Base-by-base conservation (phyloP, 2,113 vertebrate species). In the Triplophysa siluroides region DNA sequence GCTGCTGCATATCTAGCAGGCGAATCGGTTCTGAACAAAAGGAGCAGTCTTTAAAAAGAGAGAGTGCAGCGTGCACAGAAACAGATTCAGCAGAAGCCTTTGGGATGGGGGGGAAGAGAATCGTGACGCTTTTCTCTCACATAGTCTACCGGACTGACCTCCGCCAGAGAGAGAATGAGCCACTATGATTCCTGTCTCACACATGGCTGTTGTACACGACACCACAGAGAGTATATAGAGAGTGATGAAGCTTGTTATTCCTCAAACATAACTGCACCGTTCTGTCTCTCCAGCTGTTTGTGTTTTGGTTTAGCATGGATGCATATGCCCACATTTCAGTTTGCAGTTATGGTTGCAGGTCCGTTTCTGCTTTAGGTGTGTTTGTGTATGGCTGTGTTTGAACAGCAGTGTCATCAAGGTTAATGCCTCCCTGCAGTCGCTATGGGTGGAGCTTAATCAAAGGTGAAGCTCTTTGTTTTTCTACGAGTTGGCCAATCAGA, bases 1-100 rank as follows among this genome's bases (percentile, higher is more conserved):
- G 87, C 85, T 78, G 79, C 67, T 80, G 83, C 80, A 8, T 87
- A 86, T 91, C 87, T 86, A 87, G 86, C 83, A 82, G 71, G 72
- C 65, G 73, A 83, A 90, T 87, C 86, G 43, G 71, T 52, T 79
- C 78, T 80, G 73, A 84, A 89, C 91, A 91, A 92, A 92, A 91
- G 91, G 83, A 81, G 58, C 78, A 90, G 89, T 90, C 87, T 92
- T 89, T 69, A 79, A 87, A 85, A 58, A 65, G n/a, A 84, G 76
- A 76, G 43, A 89, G 87, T 74, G 47, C 84, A 83, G 86, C 82
- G 80, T 86, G 87, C 62, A 16, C 68, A 84, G 87, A 89, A 86
- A 81, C 68, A 19, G 26, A 78, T 70, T 67, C 50, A 61, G 73
- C 71, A 11, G 65, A 67, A 78, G 69, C 62, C 77, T 85, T 50